Percentiles rank a stretch among this genome's conserved stretches.
Evolutionary conservation across 2,113 vertebrate species (phyloP).

Genomic region (Montifringilla adamsi): DNA sequence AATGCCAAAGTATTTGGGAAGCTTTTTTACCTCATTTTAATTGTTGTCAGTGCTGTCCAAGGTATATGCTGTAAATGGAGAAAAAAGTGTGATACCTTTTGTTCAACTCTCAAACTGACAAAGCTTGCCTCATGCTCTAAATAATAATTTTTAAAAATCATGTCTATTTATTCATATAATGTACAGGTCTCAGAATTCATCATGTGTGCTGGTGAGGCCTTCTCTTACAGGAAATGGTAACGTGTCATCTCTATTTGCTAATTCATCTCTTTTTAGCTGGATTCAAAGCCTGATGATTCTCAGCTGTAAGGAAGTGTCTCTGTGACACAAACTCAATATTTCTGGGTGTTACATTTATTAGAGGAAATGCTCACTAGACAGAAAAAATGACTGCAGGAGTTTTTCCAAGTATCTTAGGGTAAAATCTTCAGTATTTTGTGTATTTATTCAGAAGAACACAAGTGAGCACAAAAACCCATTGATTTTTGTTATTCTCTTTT

Average conservation of each 20-base stretch:
- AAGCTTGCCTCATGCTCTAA: neutral
- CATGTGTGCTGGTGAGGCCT: neutral
- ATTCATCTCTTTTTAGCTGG: neutral
- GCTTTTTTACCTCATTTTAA: neutral
- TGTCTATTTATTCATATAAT: neutral
- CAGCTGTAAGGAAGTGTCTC: neutral
- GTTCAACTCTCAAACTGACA: neutral
- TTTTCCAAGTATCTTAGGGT: neutral
- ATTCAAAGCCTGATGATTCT: slow-evolving; percentile 16
- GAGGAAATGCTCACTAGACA: neutral
- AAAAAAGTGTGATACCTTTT: neutral
- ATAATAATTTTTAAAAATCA: neutral
- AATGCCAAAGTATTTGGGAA: neutral
- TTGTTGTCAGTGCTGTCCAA: slow-evolving; percentile 3
- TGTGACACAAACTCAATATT: neutral
- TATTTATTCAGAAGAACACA: neutral
- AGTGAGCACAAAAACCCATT: neutral
- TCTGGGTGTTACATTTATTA: slow-evolving; percentile 4
- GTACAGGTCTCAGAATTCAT: neutral
- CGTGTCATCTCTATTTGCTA: neutral
- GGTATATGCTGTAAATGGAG: neutral
- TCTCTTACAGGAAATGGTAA: neutral
- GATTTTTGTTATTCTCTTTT: neutral
- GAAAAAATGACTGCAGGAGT: neutral
- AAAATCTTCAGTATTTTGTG: neutral